Evolutionary conservation across 2,888 invertebrate genomes (phyloP), one percentile per base, ranked within the genome.

Genomic region (Caenorhabditis becei): DNA sequence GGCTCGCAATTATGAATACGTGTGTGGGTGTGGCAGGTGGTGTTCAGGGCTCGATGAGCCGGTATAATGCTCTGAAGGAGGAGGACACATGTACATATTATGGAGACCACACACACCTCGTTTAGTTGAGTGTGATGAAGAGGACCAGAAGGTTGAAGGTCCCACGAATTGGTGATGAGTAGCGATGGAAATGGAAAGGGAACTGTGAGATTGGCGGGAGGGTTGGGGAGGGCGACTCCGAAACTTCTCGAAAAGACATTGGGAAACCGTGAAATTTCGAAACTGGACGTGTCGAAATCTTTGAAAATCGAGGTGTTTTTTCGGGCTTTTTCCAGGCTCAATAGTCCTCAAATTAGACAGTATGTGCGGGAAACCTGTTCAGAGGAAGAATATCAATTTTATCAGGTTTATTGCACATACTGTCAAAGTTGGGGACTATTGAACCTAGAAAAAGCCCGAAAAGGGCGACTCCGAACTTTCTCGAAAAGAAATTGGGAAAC

Each of bases 21-120:
- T 32, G 35, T 28, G 26, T n/a, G n/a, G n/a, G n/a, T n/a, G 54
- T 66, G 70, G 74, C 74, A 74, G 74, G 74, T 74, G 74, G 74
- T 53, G 63, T 61, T 56, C 72, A 53, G 65, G 74, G 74, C 74
- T 74, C 74, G 74, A 74, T 74, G 74, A 74, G 74, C 74, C 74
- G 74, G 74, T 74, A 74, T 74, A 74, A 74, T 74, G 74, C 65
- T 24, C 35, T 32, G 58, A 51, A 32, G 26, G 35, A 26, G 51
- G 62, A 20, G 41, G 62, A 74, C 74, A 74, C 74, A 74, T 74
- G 74, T 74, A 74, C 74, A 74, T 74, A 74, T 74, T 74, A 66
- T 66, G 16, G 41, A 16, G 7, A 16, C 10, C 2, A 41, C 16
- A 41, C 49, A 49, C 18, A 49, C 18, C 54, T 32, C 47, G 65